Percentiles rank a stretch among this genome's conserved stretches.
phyloP scores from a whole-genome alignment of 2,888 invertebrate species.

The Scelioninae gen. 2 region DNA sequence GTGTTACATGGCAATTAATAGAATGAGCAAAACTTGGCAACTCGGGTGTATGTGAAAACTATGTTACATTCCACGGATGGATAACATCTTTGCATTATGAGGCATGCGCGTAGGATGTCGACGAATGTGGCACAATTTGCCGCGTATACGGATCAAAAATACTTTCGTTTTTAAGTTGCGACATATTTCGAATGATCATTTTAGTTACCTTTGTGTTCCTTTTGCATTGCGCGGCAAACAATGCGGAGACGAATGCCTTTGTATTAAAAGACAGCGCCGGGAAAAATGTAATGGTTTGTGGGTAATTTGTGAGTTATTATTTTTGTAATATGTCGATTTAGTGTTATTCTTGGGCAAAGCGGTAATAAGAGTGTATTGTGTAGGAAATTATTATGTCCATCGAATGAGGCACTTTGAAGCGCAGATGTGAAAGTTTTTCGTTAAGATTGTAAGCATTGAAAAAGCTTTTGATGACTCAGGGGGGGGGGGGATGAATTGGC shows the following conservation, averaged over 20 bases:
- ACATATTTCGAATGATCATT: conserved; percentile 36
- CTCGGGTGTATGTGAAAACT: conserved; percentile 37
- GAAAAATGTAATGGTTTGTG: too few relatives aligned
- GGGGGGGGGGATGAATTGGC: too few relatives aligned
- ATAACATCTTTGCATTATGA: conserved; percentile 47
- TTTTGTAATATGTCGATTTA: conserved; percentile 9
- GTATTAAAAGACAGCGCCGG: neutral
- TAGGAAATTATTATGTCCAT: too few relatives aligned
- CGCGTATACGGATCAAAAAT: conserved; percentile 42
- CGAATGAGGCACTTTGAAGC: too few relatives aligned
- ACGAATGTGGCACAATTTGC: conserved; percentile 40
- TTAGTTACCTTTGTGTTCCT: conserved; percentile 25
- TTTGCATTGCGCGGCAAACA: conserved; percentile 14
- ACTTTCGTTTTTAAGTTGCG: conserved; percentile 47
- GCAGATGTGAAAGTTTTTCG: too few relatives aligned
- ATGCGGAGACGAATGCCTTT: conserved; percentile 26
- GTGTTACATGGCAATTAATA: conserved; percentile 41
- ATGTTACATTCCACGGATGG: conserved; percentile 43
- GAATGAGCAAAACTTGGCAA: conserved; percentile 36
- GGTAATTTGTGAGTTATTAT: too few relatives aligned
- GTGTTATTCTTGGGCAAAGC: too few relatives aligned
- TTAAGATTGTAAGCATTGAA: too few relatives aligned
- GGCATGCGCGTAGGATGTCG: conserved; percentile 43
- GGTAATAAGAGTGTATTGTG: too few relatives aligned
- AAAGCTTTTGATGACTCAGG: too few relatives aligned